phyloP scores from a whole-genome alignment of 1,140 invertebrate species.

The Drosophila melanogaster region DNA sequence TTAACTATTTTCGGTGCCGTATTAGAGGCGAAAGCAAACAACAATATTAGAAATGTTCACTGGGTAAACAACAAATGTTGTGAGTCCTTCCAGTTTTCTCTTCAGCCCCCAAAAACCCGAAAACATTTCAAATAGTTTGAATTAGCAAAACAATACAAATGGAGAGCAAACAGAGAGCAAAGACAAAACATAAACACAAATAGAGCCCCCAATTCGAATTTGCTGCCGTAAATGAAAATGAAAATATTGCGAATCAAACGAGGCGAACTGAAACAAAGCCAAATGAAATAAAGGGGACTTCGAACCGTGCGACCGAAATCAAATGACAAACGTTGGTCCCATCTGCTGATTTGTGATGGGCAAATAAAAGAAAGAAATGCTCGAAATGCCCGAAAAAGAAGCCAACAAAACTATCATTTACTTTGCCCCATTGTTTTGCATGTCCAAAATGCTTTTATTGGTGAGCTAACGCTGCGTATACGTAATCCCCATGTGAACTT shows the following conservation, averaged over 20 bases:
- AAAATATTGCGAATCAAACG: constrained; percentile 60
- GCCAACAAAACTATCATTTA: constrained; percentile 22
- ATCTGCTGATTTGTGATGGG: constrained; percentile 51
- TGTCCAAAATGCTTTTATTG: constrained; percentile 60
- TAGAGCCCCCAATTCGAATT: constrained; percentile 40
- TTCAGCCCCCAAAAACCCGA: neutral
- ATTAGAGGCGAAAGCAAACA: constrained; percentile 33
- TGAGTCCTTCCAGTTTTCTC: neutral
- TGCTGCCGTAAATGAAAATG: constrained; percentile 61
- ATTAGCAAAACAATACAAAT: constrained; percentile 32
- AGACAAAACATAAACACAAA: constrained; percentile 27
- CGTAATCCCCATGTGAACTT: constrained; percentile 51
- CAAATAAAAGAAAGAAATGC: constrained; percentile 33
- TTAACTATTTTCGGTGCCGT: constrained; percentile 41
- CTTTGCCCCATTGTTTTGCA: constrained; percentile 32
- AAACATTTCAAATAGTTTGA: constrained; percentile 34
- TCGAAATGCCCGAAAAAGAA: neutral
- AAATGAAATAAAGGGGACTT: constrained; percentile 24
- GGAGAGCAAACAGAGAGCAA: constrained; percentile 15
- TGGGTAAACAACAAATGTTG: constrained; percentile 42
- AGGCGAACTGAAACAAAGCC: constrained; percentile 6
- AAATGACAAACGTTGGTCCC: constrained; percentile 26
- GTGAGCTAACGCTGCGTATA: constrained; percentile 43
- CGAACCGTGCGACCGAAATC: constrained; percentile 50
- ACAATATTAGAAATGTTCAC: constrained; percentile 25